A percentile compares a stretch with the other conserved stretches of the same genome.
Evolutionary conservation across 1,140 invertebrate genomes (phyloP).

Genomic region (Lasioglossum albipes): DNA sequence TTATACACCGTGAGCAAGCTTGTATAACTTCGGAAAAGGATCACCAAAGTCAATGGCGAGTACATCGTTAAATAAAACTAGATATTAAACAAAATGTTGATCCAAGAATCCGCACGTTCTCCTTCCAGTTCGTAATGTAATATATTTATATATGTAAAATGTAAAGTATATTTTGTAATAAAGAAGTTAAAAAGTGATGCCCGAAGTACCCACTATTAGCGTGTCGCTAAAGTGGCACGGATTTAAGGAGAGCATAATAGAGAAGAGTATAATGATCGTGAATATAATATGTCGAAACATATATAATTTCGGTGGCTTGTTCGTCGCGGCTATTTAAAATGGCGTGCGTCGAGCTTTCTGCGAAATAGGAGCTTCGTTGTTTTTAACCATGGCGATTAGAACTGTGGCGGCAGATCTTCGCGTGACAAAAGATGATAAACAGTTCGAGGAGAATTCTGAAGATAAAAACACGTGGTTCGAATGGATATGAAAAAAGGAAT

Average conservation of each 20-base stretch:
- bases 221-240: not conserved
- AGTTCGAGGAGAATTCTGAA: not conserved
- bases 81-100: no score
- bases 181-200: not conserved
- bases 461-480: not conserved
- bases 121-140: no score
- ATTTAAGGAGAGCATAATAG: not conserved
- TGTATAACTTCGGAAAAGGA: no score
- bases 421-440: constrained; percentile 55
- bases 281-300: constrained; percentile 58
- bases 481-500: not conserved
- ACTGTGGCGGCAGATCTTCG: constrained; percentile 29
- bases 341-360: constrained; percentile 8
- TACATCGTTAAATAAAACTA: no score
- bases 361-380: constrained; percentile 43
- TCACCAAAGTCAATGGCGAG: no score
- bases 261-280: constrained; percentile 19
- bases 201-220: not conserved
- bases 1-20: no score
- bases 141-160: no score
- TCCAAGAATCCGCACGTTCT: no score
- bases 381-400: constrained; percentile 45
- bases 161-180: no score
- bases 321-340: constrained; percentile 19
- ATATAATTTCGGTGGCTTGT: constrained; percentile 57